A percentile compares a stretch with the other conserved stretches of the same genome.
Conservation (phyloP, 2,797 vertebrate genomes). For the Meriones psammophilus region DNA sequence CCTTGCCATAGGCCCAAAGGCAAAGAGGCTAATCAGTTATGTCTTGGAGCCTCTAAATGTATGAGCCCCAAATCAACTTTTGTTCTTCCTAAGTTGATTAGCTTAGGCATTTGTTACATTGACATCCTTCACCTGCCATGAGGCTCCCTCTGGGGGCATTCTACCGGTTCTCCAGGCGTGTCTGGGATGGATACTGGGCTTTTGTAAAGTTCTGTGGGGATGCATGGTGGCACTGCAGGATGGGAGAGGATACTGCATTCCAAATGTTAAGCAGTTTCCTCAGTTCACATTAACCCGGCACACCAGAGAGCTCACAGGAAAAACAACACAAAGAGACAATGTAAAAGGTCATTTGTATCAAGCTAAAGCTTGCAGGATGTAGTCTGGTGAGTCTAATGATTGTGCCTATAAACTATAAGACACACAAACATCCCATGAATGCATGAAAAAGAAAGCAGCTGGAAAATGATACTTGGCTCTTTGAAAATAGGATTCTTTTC, state of each 20-base stretch:
- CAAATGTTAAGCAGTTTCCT: conserved; percentile 83
- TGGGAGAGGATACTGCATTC: conserved; percentile 84
- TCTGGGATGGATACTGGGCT: conserved; percentile 72
- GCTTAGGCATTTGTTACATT: not conserved
- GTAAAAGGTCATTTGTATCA: conserved; percentile 83
- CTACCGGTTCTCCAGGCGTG: conserved; percentile 54
- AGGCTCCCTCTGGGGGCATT: conserved; percentile 34
- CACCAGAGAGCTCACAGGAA: conserved; percentile 78
- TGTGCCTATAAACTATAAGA: conserved; percentile 33
- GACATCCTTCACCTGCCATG: not conserved
- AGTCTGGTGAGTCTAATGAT: conserved; percentile 32
- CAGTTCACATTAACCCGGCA: conserved; percentile 85
- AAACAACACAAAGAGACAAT: conserved; percentile 69
- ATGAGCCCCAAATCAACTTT: not conserved
- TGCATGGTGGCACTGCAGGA: conserved; percentile 80
- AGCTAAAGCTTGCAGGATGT: conserved; percentile 79
- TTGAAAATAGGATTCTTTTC: conserved; percentile 1
- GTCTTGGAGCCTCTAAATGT: not conserved
- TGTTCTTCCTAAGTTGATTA: not conserved
- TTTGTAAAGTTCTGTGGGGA: conserved; percentile 54
- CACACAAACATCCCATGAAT: not conserved
- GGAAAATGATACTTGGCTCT: not conserved
- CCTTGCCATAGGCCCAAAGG: not conserved
- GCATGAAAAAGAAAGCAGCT: not conserved
- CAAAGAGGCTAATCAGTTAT: not conserved